A percentile compares a stretch with the other conserved stretches of the same genome.
These are phyloP conservation scores for Erebia ligea DNA, from an alignment of 2,888 invertebrate species.

Conservation along the genomic window DNA sequence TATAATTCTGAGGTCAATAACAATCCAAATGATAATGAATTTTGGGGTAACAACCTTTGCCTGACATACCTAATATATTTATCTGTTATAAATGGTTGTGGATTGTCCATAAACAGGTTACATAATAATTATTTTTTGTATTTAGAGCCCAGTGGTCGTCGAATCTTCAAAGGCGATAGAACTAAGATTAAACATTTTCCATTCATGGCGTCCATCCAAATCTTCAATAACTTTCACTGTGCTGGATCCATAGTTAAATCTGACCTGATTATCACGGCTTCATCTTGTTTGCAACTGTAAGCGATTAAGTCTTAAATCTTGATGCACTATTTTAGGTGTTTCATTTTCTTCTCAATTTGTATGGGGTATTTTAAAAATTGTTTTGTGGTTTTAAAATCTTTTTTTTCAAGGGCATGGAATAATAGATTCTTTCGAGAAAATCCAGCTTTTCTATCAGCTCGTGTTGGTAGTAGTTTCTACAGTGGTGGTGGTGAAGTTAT, in stretches of 20 bases:
- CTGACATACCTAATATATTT: slow-evolving; percentile 32
- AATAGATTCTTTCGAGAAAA: slow-evolving; percentile 72
- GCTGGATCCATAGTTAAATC: slow-evolving; percentile 68
- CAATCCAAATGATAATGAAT: slow-evolving; percentile 49
- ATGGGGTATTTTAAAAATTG: not conserved
- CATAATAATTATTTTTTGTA: not conserved
- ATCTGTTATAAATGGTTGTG: not conserved
- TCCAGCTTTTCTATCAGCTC: slow-evolving; percentile 62
- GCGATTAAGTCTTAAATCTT: slow-evolving; percentile 30
- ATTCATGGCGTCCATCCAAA: slow-evolving; percentile 67
- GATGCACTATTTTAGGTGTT: not conserved
- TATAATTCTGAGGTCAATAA: slow-evolving; percentile 28
- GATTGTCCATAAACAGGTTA: not conserved
- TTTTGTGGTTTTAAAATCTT: not conserved
- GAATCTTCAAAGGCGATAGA: slow-evolving; percentile 56
- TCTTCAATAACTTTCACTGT: slow-evolving; percentile 65
- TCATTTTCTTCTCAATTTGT: not conserved
- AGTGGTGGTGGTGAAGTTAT: slow-evolving; percentile 61
- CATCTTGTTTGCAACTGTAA: slow-evolving; percentile 73
- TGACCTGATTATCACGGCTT: slow-evolving; percentile 66
- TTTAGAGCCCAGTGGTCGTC: slow-evolving; percentile 55
- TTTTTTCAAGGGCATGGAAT: slow-evolving; percentile 61
- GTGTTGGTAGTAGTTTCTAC: slow-evolving; percentile 64
- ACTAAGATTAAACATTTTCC: slow-evolving; percentile 63
- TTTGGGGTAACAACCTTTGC: slow-evolving; percentile 57